These are phyloP conservation scores for Syrista parreyssii DNA, from an alignment of 2,888 invertebrate genomes.

Conservation along the genomic window DNA sequence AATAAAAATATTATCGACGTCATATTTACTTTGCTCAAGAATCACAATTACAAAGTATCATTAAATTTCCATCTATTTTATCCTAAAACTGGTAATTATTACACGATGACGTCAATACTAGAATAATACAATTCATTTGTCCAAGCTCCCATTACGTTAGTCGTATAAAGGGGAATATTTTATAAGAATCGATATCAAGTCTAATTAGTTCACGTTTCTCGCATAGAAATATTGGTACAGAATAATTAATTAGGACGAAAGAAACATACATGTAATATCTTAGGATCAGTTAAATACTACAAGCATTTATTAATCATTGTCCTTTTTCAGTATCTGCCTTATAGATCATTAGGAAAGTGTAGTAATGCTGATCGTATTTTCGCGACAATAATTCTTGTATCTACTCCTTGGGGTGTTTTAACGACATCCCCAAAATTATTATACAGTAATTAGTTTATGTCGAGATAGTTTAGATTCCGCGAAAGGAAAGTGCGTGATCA, in stretches of 20 bases:
- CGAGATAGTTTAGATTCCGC: background rate
- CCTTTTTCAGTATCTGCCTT: background rate
- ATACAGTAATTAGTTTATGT: background rate
- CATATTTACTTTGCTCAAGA: background rate
- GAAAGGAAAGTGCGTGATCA: background rate
- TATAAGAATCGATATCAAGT: no score
- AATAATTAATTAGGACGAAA: no score
- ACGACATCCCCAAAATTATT: background rate
- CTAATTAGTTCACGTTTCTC: no score
- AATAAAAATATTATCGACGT: background rate
- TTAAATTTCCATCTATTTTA: background rate
- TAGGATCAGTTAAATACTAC: background rate
- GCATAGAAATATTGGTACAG: no score
- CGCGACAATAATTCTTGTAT: background rate
- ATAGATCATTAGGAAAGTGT: background rate
- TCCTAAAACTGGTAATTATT: background rate
- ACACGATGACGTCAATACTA: background rate
- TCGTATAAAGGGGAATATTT: no score
- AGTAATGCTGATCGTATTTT: background rate
- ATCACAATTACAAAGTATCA: background rate
- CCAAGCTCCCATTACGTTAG: no score
- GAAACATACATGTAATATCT: background rate
- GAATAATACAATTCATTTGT: background rate
- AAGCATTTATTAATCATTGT: background rate
- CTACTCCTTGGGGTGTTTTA: background rate